These are phyloP conservation scores for Rhinoderma darwinii DNA, from an alignment of 2,113 vertebrate species.

Conservation along the genomic window DNA sequence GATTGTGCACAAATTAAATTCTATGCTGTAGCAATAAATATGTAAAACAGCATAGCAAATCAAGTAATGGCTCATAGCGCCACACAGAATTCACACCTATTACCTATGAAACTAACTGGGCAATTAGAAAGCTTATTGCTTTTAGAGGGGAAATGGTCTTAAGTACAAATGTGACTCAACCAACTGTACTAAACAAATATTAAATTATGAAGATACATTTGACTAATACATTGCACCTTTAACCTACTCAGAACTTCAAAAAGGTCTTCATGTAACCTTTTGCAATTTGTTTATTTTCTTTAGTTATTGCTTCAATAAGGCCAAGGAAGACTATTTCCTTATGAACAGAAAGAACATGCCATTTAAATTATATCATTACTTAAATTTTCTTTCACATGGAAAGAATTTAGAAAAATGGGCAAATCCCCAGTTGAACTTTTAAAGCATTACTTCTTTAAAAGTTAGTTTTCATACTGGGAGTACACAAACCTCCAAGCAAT, in stretches of 20 bases:
- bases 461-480: conserved; percentile 68
- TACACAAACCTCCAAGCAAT: conserved; percentile 32
- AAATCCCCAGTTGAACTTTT: conserved; percentile 23
- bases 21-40: no score
- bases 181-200: neutral
- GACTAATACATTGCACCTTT: conserved; percentile 84
- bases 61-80: neutral
- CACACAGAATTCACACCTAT: no score
- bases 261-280: conserved; percentile 73
- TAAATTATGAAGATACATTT: neutral
- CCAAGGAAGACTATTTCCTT: conserved; percentile 48
- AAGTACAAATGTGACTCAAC: neutral
- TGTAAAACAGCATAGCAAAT: no score
- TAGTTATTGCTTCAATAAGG: neutral
- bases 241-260: conserved; percentile 78
- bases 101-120: neutral
- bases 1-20: neutral
- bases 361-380: conserved; percentile 10
- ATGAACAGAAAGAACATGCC: neutral
- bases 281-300: conserved; percentile 45
- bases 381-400: conserved; percentile 48
- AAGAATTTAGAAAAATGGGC: conserved; percentile 26
- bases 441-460: conserved; percentile 53
- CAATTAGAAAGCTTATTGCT: neutral
- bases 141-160: neutral